A percentile compares a stretch with the other conserved stretches of the same genome.
Evolutionary conservation across 2,797 vertebrate genomes (phyloP).

Genomic region (Sebastes cheni): DNA sequence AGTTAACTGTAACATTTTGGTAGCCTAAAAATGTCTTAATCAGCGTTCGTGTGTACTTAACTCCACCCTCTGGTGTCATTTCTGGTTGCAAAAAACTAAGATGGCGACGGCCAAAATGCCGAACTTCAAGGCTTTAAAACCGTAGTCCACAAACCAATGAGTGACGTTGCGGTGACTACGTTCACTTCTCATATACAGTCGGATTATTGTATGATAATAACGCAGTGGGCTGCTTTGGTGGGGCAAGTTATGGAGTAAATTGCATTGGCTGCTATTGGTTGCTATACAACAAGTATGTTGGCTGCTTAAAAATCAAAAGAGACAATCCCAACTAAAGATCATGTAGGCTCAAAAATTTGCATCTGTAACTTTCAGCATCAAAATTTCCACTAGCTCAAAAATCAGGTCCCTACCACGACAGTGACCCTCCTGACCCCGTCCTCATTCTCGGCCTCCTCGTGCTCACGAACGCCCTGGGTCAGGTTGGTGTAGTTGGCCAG

Average conservation of each 20-base stretch:
- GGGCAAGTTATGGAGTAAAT: background rate
- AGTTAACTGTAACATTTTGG: too few relatives aligned
- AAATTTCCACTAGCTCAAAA: background rate
- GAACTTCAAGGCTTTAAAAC: too few relatives aligned
- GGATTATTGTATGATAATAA: background rate
- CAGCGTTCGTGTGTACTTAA: too few relatives aligned
- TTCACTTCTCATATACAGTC: too few relatives aligned
- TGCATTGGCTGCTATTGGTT: background rate
- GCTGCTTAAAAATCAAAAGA: background rate
- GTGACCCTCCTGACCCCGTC: conserved; percentile 86
- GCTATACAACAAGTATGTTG: background rate
- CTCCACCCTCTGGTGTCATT: too few relatives aligned
- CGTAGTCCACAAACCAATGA: too few relatives aligned
- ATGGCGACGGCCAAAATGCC: too few relatives aligned
- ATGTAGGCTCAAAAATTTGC: background rate
- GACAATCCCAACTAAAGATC: background rate
- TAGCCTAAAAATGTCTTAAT: too few relatives aligned
- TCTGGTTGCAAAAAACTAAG: too few relatives aligned
- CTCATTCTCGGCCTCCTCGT: conserved; percentile 87
- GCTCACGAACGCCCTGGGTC: conserved; percentile 92
- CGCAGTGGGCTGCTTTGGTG: background rate
- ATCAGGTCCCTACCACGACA: conserved; percentile 79
- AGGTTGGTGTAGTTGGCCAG: conserved; percentile 97
- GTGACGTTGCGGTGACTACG: too few relatives aligned
- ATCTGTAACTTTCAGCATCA: background rate